These are phyloP conservation scores for Malachius bipustulatus DNA, from an alignment of 2,888 invertebrate species.

Conservation along the genomic window DNA sequence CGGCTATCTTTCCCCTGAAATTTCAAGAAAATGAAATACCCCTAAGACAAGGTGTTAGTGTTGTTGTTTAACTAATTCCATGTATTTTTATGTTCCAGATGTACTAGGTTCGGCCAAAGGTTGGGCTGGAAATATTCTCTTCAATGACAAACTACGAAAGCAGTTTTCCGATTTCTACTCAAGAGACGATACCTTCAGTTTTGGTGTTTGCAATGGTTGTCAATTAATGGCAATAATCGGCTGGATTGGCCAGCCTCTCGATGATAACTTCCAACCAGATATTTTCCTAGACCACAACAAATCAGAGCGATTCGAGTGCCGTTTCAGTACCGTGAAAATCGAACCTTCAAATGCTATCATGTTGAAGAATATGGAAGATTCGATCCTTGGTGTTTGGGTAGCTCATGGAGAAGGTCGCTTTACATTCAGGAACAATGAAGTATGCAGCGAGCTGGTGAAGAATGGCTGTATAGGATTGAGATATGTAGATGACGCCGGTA, in stretches of 20 bases:
- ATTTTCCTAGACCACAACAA: constrained; percentile 72
- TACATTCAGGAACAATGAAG: constrained; percentile 41
- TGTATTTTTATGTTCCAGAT: constrained; percentile 41
- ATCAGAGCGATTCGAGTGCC: constrained; percentile 78
- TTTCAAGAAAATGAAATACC: too few relatives aligned
- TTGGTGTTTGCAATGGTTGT: constrained; percentile 98
- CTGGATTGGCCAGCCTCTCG: constrained; percentile 58
- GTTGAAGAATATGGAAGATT: constrained; percentile 78
- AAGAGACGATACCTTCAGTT: constrained; percentile 76
- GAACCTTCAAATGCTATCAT: constrained; percentile 65
- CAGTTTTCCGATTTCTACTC: constrained; percentile 66
- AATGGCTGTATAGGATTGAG: constrained; percentile 62
- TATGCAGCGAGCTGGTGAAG: constrained; percentile 40
- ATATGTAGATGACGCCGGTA: constrained; percentile 71
- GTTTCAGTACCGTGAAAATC: constrained; percentile 45
- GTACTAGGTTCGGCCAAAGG: constrained; percentile 96
- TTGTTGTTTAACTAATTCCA: background rate
- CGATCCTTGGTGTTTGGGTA: constrained; percentile 88
- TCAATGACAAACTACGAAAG: constrained; percentile 58
- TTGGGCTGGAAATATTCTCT: constrained; percentile 88
- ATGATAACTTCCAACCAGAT: constrained; percentile 37
- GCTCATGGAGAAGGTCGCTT: constrained; percentile 93
- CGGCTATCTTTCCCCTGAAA: too few relatives aligned
- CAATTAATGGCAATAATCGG: constrained; percentile 90
- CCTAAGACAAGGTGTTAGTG: too few relatives aligned